A percentile compares a stretch with the other conserved stretches of the same genome.
These are phyloP conservation scores for Threskiornis aethiopicus DNA, from an alignment of 2,797 vertebrate species.

Conservation along the genomic window DNA sequence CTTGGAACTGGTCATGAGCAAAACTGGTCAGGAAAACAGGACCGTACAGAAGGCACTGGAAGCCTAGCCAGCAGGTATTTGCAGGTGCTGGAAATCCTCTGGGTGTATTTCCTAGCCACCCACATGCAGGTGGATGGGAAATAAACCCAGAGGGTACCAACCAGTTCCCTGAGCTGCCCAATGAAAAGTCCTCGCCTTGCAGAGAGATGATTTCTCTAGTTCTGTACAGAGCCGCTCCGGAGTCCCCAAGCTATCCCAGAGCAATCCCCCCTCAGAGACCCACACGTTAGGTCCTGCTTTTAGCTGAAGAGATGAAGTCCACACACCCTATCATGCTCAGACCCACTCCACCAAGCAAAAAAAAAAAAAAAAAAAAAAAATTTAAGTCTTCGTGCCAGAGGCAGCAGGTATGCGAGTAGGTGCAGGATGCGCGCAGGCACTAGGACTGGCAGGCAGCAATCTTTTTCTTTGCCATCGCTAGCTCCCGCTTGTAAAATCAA, in stretches of 20 bases:
- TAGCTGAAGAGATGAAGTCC: background rate
- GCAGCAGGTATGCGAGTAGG: background rate
- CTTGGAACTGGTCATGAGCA: conserved; percentile 74
- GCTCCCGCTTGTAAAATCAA: background rate
- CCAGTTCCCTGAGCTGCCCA: background rate
- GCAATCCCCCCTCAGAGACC: background rate
- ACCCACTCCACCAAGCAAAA: background rate
- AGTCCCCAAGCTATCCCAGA: background rate
- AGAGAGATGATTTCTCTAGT: conserved; percentile 77
- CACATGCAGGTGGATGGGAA: background rate
- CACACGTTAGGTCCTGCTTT: background rate
- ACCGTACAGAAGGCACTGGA: fast-evolving
- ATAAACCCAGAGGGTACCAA: background rate
- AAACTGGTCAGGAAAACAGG: background rate
- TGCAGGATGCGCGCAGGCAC: background rate
- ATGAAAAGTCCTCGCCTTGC: conserved; percentile 75
- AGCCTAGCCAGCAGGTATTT: background rate
- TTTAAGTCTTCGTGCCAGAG: background rate
- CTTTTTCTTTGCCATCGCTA: fast-evolving
- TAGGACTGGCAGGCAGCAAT: background rate
- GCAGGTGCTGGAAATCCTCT: background rate
- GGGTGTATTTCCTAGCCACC: background rate
- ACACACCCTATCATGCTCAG: fast-evolving
- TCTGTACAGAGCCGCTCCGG: background rate
- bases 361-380: background rate